Base-by-base conservation (phyloP, 2,888 invertebrate genomes). In the Sylvicola fuscatus region DNA sequence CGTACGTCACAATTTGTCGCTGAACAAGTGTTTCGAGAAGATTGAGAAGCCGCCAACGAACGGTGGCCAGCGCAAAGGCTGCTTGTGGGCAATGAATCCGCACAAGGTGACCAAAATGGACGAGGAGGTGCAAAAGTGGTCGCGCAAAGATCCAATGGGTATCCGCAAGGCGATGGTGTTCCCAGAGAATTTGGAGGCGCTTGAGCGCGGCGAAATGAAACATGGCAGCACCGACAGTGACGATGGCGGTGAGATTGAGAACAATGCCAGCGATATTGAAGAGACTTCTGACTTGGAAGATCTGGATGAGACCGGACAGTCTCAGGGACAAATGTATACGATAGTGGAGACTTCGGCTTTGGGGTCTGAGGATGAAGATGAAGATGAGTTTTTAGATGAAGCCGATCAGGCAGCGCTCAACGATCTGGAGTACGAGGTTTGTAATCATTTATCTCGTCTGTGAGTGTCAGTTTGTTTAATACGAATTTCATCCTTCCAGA, bases 1-100 rank as follows among this genome's bases (percentile, higher is more conserved):
- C 3, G 95, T 97, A 1, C 68, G 97, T 44, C 97, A 97, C 56
- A 97, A 97, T 63, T 65, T 97, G 45, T 93, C 93, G 44, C 60
- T 97, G 46, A 97, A 97, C 62, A 95, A 97, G 61, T 95, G 95
- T 62, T 97, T 97, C 58, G 92, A 92, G 52, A 97, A 97, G 59
- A 92, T 95, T 42, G 93, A 95, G 52, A 87, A 92, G 48, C 92
- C 92, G 0, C 79, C 82, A 1, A 77, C 81, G 32, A 84, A 82
- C 54, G 82, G 82, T 17, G 73, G 76, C 48, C 83, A 86, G 58
- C 67, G 84, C 44, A 82, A 81, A 58, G 82, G 70, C 13, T 95
- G 93, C 50, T 64, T 95, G 45, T 95, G 95, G 95, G 90, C 90
- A 8, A 83, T 95, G 72, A 92, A 92, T 62, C 93, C 93, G 0